Evolutionary conservation across 2,797 vertebrate species (phyloP).

Genomic region (Chromis chromis): DNA sequence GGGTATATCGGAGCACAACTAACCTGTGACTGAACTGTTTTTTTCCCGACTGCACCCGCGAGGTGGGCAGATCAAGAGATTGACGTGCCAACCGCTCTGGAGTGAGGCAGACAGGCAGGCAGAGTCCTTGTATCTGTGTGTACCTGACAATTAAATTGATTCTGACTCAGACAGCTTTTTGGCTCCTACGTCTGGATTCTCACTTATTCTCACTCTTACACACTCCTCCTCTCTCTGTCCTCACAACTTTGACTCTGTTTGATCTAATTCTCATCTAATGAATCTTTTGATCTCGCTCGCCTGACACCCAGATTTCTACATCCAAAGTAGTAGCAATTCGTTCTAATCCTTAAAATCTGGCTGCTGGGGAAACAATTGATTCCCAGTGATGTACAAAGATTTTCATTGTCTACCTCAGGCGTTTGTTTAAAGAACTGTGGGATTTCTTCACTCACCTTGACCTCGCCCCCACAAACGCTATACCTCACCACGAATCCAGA

Average conservation of each 20-base stretch:
- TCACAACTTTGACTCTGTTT: constrained; percentile 69
- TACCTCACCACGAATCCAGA: constrained; percentile 34
- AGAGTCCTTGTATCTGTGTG: constrained; percentile 28
- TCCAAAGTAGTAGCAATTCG: constrained; percentile 62
- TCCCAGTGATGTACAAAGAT: constrained; percentile 56
- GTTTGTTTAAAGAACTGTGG: constrained; percentile 57
- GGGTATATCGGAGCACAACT: constrained; percentile 53
- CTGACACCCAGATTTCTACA: constrained; percentile 66
- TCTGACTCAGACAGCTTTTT: constrained; percentile 45
- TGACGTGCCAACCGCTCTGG: constrained; percentile 24
- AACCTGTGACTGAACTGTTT: constrained; percentile 72
- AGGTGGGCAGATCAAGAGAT: constrained; percentile 52
- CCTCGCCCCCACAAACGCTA: constrained; percentile 10
- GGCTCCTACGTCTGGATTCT: constrained; percentile 43
- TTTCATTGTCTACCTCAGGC: constrained; percentile 35
- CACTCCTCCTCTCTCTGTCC: constrained; percentile 55
- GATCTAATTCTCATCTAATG: constrained; percentile 75
- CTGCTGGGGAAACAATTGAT: constrained; percentile 55
- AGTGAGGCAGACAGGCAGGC: constrained; percentile 19
- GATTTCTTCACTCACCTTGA: constrained; percentile 44
- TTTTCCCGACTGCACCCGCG: constrained; percentile 41
- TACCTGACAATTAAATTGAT: constrained; percentile 60
- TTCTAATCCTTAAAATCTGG: constrained; percentile 68
- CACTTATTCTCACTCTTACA: constrained; percentile 42
- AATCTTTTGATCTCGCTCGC: constrained; percentile 73